Evolutionary conservation across 2,113 vertebrate species (phyloP), one percentile per base, ranked within the genome.

Genomic region (Genyomyrus donnyi): DNA sequence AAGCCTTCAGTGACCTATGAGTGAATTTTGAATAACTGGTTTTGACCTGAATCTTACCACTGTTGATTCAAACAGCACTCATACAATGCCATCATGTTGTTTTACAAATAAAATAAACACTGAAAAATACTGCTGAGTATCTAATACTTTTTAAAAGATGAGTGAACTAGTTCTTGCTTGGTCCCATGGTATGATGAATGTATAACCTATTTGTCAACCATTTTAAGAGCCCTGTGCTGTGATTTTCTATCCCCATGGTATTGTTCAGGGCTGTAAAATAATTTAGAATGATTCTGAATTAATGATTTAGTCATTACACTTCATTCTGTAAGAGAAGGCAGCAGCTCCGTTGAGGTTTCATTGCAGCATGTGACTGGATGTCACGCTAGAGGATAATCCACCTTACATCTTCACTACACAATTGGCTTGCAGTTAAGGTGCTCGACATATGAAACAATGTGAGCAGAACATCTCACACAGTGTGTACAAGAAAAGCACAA

Each of bases 301-400:
- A 89, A 80, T 45, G 39, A 88, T 48, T 88, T 46, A 83, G 91
- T 90, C 89, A 90, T 91, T 93, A 80, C 48, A 50, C 52, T 5
- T n/a, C 24, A 50, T 45, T 42, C 87, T 89, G 27, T 56, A 74
- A 27, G 90, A 93, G 90, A 6, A 70, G n/a, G 88, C 56, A 84
- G 89, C 90, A 53, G 77, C 5, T 1, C 89, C 90, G 49, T 27
- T n/a, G 52, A 77, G 66, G 49, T 35, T 80, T 74, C 48, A 89
- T 70, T 53, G 42, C 3, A 50, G 88, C 27, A n/a, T 50, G 52
- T 56, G 74, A 48, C 49, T 52, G 21, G 31, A 74, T 39, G 66
- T 21, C 88, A 83, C 62, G 5, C 27, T 89, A 19, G 17, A 27
- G 88, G 50, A 39, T 50, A 39, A 52, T 35, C n/a, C 49, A 87